These are phyloP conservation scores for Trichosurus vulpecula DNA, from an alignment of 2,797 vertebrate genomes.

Conservation along the genomic window DNA sequence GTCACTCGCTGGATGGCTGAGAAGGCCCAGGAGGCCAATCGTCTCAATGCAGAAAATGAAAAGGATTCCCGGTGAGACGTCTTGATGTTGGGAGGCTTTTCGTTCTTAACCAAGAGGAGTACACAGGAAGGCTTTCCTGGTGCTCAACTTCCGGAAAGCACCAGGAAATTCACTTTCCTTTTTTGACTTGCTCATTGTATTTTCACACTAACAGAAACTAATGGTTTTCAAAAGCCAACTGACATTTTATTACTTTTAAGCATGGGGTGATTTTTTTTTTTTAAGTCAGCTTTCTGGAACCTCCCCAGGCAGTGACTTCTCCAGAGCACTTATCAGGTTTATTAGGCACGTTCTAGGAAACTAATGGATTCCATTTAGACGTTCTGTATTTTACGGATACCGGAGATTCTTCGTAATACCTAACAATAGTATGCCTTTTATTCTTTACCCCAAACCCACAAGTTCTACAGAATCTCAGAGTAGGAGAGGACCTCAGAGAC, in stretches of 20 bases:
- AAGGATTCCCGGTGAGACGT: constrained; percentile 92
- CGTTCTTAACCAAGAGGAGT: neutral
- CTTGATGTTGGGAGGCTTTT: neutral
- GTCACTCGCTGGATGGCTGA: constrained; percentile 99
- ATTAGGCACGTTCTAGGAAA: neutral
- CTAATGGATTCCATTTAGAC: neutral
- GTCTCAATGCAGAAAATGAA: constrained; percentile 96
- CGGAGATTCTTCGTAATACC: neutral
- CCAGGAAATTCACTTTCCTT: neutral
- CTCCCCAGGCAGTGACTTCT: neutral
- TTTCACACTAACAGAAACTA: neutral
- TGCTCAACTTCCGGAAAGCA: neutral
- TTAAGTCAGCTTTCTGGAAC: neutral
- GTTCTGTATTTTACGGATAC: neutral
- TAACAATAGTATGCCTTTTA: neutral
- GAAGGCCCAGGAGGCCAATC: constrained; percentile 97
- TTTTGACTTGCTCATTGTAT: neutral
- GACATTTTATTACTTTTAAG: neutral
- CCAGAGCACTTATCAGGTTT: neutral
- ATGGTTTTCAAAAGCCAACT: neutral
- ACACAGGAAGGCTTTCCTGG: neutral
- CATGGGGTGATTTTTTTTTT: neutral
- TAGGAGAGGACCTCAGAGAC: neutral
- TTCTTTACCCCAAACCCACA: neutral
- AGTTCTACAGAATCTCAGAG: neutral